Evolutionary conservation across 2,888 invertebrate genomes (phyloP), one percentile per base, ranked within the genome.

Genomic region (Polydrusus cervinus): DNA sequence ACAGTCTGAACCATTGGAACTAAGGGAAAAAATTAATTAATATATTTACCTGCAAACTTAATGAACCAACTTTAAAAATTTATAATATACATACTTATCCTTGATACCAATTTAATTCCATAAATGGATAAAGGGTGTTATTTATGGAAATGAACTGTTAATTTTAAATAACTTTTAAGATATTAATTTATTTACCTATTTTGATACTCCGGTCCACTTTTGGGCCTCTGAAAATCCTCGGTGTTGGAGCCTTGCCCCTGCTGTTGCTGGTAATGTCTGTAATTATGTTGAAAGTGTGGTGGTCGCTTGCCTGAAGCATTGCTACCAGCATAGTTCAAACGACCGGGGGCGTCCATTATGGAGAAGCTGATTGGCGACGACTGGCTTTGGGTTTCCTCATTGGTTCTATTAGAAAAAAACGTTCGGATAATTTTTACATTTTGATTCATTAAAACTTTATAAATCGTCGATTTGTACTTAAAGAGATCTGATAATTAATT

Each of bases 331-430:
- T 92, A 93, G 84, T 90, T 92, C 67, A 93, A 86, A 79, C 91
- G 88, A 16, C 92, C 90, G 13, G 91, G 91, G 9, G 91, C 90
- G 86, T 93, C 93, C 90, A 93, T 92, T 79, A 93, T 91, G 0
- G 93, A 93, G 86, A 93, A 94, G 86, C 93, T 93, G 80, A 93
- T 93, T 9, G 93, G 93, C 14, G 93, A 93, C 14, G 92, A 93
- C 81, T 93, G 88, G 87, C 85, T 89, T 87, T 87, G 83, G 86
- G 90, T 90, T 87, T 91, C 89, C 81, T 90, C 89, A 66, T 81
- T 82, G 43, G 74, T 81, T 30, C 76, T 70, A 14, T 40, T 20
- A n/a, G 25, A 8, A 57, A 86, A 82, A 30, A 88, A 88, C n/a
- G 25, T 51, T 25, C 30, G 30, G 30, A 30, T 30, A 30, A 30